Evolutionary conservation across 2,113 vertebrate genomes (phyloP).

Genomic region (Oncorhynchus kisutch): DNA sequence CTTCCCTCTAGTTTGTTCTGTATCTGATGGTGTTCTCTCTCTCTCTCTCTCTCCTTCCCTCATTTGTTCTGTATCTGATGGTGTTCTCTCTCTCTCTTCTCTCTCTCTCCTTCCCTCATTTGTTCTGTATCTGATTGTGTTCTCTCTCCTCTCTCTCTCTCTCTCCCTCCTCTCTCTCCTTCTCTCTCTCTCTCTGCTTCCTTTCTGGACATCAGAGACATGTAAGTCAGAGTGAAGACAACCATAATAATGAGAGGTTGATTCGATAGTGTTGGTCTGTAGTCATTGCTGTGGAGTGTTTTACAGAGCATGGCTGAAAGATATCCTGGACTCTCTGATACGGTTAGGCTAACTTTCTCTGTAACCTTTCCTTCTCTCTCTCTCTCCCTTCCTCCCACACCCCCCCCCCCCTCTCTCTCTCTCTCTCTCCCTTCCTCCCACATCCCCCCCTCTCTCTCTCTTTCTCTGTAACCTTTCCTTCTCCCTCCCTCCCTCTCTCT

Average conservation of each 20-base stretch:
- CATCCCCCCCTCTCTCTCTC: no score
- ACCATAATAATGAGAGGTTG: neutral
- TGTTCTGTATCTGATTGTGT: no score
- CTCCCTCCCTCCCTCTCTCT: neutral
- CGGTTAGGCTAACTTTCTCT: neutral
- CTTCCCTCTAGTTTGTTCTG: neutral
- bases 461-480: no score
- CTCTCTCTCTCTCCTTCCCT: neutral
- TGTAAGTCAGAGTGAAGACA: constrained; percentile 58
- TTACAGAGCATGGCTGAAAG: constrained; percentile 10
- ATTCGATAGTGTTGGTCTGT: neutral
- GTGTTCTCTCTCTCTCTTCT: constrained; percentile 42
- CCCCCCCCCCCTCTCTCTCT: fast-evolving
- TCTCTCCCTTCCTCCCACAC: no score
- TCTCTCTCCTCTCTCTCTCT: neutral
- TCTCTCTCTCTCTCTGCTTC: constrained; percentile 55
- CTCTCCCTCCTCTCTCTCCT: neutral
- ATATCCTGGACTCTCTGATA: neutral
- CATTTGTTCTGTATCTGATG: neutral
- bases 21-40: neutral
- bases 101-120: constrained; percentile 55
- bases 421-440: neutral
- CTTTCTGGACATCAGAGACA: constrained; percentile 70
- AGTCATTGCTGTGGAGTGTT: neutral
- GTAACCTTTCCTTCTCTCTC: neutral